Evolutionary conservation across 2,888 invertebrate genomes (phyloP).

Genomic region (Muschampia plurimacula): DNA sequence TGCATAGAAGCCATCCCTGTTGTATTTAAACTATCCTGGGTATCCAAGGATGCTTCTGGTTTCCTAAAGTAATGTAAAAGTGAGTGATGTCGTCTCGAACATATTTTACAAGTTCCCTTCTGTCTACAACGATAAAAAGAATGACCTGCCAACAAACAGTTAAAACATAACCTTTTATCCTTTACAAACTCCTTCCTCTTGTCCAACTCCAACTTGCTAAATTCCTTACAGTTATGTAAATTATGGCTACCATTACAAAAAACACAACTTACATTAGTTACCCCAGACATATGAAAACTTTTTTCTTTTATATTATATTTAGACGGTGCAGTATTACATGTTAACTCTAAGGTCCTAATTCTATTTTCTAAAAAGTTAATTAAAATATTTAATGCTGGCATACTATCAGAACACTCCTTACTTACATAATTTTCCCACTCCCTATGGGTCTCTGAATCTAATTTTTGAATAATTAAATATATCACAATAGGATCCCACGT

Average conservation of each 20-base stretch:
- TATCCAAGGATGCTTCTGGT: conserved; percentile 27
- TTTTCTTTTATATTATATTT: conserved; percentile 16
- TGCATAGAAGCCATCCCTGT: conserved; percentile 28
- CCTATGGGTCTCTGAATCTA: conserved; percentile 40
- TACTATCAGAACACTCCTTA: conserved; percentile 25
- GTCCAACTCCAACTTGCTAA: conserved; percentile 33
- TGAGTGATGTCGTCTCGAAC: conserved; percentile 42
- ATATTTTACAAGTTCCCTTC: conserved; percentile 38
- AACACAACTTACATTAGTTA: conserved; percentile 3
- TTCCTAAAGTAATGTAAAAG: conserved; percentile 41
- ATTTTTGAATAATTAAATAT: conserved; percentile 36
- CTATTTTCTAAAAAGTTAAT: conserved; percentile 36
- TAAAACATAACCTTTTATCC: conserved; percentile 41
- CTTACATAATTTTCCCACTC: conserved; percentile 30
- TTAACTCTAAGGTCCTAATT: conserved; percentile 34
- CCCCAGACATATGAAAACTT: background rate
- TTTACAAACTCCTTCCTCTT: conserved; percentile 38
- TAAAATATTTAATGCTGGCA: conserved; percentile 33
- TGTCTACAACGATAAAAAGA: conserved; percentile 39
- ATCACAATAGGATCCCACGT: conserved; percentile 40
- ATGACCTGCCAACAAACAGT: conserved; percentile 42
- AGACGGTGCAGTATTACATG: conserved; percentile 7
- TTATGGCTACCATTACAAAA: conserved; percentile 40
- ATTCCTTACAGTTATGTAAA: conserved; percentile 43
- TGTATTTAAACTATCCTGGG: conserved; percentile 16